phyloP scores from a whole-genome alignment of 2,797 vertebrate genomes.

The Alauda arvensis region DNA sequence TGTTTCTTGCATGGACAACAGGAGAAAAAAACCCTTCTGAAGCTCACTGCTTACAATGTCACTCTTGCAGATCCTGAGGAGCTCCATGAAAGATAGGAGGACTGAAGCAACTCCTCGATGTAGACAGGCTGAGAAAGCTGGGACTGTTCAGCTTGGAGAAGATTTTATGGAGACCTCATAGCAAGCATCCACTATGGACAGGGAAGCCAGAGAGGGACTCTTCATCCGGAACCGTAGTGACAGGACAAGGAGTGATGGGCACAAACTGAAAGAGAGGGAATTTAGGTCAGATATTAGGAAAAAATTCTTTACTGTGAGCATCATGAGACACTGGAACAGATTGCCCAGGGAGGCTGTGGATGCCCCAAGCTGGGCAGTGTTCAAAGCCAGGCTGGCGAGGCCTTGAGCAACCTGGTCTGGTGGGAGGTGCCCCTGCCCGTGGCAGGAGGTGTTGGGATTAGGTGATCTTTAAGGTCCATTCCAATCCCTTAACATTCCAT shows the following conservation, averaged over 20 bases:
- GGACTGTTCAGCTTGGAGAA: background rate
- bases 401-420: background rate
- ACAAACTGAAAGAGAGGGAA: background rate
- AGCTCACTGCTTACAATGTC: background rate
- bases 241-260: background rate
- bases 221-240: background rate
- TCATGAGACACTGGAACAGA: background rate
- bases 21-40: background rate
- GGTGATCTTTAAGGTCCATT: background rate
- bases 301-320: background rate
- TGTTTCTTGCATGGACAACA: background rate
- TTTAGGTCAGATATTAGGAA: background rate
- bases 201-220: background rate
- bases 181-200: background rate
- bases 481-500: background rate
- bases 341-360: background rate
- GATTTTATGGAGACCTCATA: background rate
- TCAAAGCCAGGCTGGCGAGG: background rate
- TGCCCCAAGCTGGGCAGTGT: background rate
- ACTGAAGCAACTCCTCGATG: background rate
- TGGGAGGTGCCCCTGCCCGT: background rate
- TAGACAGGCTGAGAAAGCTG: background rate
- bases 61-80: background rate
- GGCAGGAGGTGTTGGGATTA: background rate
- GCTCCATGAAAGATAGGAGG: background rate